Evolutionary conservation across 2,797 vertebrate species (phyloP).

Genomic region (Acrocephalus scirpaceus): DNA sequence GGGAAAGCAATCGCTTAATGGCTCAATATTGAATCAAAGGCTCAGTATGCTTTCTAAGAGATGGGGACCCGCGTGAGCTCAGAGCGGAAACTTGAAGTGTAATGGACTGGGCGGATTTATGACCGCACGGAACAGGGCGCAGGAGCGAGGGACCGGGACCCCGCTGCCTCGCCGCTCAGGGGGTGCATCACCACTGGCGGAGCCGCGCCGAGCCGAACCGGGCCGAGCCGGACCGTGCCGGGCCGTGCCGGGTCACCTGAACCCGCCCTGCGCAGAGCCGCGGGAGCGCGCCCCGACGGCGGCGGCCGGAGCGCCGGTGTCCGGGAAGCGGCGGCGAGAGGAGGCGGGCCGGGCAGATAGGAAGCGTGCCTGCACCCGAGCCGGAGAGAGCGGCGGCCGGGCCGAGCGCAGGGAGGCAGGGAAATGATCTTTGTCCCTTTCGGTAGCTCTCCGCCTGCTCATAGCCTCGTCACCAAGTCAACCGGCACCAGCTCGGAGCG

Average conservation of each 20-base stretch:
- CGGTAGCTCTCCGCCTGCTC: constrained; percentile 68
- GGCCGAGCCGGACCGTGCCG: neutral
- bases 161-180: neutral
- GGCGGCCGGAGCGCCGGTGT: neutral
- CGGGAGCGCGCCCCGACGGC: neutral
- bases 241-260: neutral
- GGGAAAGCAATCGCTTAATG: constrained; percentile 88
- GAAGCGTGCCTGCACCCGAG: neutral
- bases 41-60: constrained; percentile 54
- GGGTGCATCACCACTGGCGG: neutral
- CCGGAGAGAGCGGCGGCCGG: neutral
- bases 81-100: constrained; percentile 66
- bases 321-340: constrained; percentile 64
- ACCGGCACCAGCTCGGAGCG: constrained; percentile 68
- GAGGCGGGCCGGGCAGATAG: constrained; percentile 10
- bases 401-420: constrained; percentile 43
- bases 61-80: neutral
- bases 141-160: neutral
- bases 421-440: constrained; percentile 82
- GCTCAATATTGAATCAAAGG: constrained; percentile 76
- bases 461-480: constrained; percentile 83
- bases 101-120: constrained; percentile 74
- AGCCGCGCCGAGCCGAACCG: neutral
- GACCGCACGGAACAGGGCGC: neutral
- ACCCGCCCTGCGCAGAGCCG: fast-evolving